Evolutionary conservation across 2,113 vertebrate genomes (phyloP).

Genomic region (Empidonax traillii): DNA sequence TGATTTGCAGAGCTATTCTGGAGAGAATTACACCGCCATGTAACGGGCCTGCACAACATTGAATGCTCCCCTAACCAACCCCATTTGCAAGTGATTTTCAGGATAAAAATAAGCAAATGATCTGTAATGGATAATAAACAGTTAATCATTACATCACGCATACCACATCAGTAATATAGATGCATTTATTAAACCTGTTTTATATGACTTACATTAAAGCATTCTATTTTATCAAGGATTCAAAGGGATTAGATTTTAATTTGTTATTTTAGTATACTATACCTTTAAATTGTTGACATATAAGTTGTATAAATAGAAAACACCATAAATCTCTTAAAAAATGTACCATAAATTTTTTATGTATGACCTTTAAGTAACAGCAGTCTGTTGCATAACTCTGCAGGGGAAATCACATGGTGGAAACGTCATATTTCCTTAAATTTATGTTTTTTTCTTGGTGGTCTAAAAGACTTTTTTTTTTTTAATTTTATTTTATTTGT

Average conservation of each 20-base stretch:
- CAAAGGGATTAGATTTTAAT: constrained; percentile 58
- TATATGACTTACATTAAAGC: not conserved
- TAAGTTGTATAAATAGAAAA: constrained; percentile 74
- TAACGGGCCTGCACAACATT: not conserved
- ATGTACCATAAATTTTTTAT: constrained; percentile 70
- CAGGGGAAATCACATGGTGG: constrained; percentile 83
- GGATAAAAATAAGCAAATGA: constrained; percentile 24
- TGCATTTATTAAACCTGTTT: constrained; percentile 5
- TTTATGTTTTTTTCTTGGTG: constrained; percentile 86
- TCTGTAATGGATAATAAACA: constrained; percentile 25
- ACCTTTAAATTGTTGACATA: constrained; percentile 72
- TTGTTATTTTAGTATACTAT: constrained; percentile 63
- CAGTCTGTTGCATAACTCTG: constrained; percentile 80
- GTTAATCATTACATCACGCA: constrained; percentile 37
- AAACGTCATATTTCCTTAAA: constrained; percentile 87
- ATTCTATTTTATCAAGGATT: constrained; percentile 62
- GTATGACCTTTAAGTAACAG: constrained; percentile 78
- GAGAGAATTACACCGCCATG: not conserved
- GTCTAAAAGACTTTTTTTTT: constrained; percentile 74
- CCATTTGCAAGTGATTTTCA: constrained; percentile 15
- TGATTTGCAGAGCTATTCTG: not conserved
- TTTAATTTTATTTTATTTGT: not conserved
- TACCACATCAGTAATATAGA: constrained; percentile 22
- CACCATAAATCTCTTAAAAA: constrained; percentile 72
- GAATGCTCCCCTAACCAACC: not conserved